A percentile compares a stretch with the other conserved stretches of the same genome.
Conservation (phyloP, 2,797 vertebrate genomes). For the Hipposideros larvatus region DNA sequence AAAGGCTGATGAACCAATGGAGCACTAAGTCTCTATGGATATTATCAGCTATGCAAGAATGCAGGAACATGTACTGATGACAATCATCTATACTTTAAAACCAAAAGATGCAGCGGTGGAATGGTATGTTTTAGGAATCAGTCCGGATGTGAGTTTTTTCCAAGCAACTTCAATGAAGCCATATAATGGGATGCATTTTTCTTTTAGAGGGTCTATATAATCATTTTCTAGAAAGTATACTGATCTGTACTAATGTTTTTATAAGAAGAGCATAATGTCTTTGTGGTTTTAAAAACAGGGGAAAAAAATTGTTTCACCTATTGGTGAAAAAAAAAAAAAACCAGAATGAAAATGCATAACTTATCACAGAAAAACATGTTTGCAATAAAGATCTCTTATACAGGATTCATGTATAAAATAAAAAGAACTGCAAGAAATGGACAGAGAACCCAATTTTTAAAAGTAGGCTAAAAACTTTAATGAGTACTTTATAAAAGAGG, state of each 20-base stretch:
- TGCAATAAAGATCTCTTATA: background rate
- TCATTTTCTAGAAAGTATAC: no score
- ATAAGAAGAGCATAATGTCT: slow-evolving; percentile 86
- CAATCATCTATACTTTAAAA: slow-evolving; percentile 79
- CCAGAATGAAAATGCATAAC: background rate
- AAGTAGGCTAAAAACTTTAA: background rate
- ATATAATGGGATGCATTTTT: slow-evolving; percentile 77
- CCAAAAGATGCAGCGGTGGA: slow-evolving; percentile 69
- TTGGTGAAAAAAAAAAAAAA: slow-evolving; percentile 33
- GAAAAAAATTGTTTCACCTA: slow-evolving; percentile 87
- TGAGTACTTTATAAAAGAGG: background rate
- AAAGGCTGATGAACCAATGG: slow-evolving; percentile 95
- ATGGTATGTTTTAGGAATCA: slow-evolving; percentile 76
- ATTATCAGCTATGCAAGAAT: slow-evolving; percentile 63
- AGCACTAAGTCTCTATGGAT: slow-evolving; percentile 89
- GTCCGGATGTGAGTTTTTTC: slow-evolving; percentile 73
- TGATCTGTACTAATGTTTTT: slow-evolving; percentile 84
- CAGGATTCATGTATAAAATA: background rate
- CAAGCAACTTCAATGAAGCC: slow-evolving; percentile 76
- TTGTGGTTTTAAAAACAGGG: slow-evolving; percentile 83
- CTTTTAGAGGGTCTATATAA: slow-evolving; percentile 74
- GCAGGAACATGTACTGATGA: slow-evolving; percentile 71
- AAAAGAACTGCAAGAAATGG: background rate
- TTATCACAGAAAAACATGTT: background rate
- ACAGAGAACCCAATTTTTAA: background rate